Conservation (phyloP, 2,797 vertebrate genomes). For the Tolypeutes matacus region DNA sequence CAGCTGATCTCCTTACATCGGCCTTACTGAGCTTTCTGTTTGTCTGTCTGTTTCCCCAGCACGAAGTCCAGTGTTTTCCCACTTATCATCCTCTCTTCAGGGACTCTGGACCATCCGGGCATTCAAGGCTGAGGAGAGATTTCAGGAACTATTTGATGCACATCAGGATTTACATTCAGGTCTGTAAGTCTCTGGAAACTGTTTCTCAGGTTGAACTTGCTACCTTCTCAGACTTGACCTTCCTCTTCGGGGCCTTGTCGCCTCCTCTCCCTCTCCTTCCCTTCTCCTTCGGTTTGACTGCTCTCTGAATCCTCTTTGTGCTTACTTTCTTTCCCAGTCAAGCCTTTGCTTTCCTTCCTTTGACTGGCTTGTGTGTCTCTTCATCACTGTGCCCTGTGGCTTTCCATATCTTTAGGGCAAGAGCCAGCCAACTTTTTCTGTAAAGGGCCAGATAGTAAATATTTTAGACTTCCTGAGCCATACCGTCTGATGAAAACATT, state of each 20-base stretch:
- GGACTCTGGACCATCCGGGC: conserved; percentile 97
- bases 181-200: conserved; percentile 81
- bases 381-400: background rate
- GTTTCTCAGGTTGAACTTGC: background rate
- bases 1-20: accelerated
- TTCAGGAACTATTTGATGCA: conserved; percentile 94
- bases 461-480: background rate
- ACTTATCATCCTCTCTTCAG: conserved; percentile 96
- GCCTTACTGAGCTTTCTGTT: conserved; percentile 63
- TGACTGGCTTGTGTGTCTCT: background rate
- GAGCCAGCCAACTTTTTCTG: background rate
- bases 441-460: background rate
- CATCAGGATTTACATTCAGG: conserved; percentile 97
- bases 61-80: conserved; percentile 96
- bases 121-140: conserved; percentile 93
- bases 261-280: background rate
- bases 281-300: background rate
- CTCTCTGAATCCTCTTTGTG: background rate
- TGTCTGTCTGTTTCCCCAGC: conserved; percentile 87
- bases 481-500: accelerated
- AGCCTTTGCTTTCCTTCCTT: no score
- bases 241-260: background rate
- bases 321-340: accelerated
- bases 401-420: background rate
- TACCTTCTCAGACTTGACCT: background rate